Conservation (phyloP, 2,888 invertebrate species). For the Drosophila nigricruria region DNA sequence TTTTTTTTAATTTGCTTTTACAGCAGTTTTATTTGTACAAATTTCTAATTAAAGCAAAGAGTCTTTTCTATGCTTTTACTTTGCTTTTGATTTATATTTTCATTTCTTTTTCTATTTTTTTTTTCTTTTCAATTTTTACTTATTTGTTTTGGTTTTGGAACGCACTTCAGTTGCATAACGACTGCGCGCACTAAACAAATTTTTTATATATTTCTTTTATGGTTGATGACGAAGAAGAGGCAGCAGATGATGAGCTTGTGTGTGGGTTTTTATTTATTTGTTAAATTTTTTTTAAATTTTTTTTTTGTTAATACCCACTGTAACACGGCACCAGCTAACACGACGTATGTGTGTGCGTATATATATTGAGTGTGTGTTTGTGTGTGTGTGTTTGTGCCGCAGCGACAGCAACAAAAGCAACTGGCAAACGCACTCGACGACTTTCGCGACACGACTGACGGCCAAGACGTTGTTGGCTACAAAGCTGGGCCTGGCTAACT, state of each 20-base stretch:
- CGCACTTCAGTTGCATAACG: slow-evolving; percentile 77
- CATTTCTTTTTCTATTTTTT: slow-evolving; percentile 31
- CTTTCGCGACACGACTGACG: slow-evolving; percentile 86
- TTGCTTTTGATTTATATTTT: slow-evolving; percentile 22
- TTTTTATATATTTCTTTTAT: slow-evolving; percentile 14
- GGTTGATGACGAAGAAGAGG: background rate
- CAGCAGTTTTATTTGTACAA: slow-evolving; percentile 12
- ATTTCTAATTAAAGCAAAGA: slow-evolving; percentile 36
- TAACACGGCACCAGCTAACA: slow-evolving; percentile 45
- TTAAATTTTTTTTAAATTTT: slow-evolving; percentile 19
- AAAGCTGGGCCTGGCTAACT: slow-evolving; percentile 28
- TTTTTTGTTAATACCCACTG: slow-evolving; percentile 60
- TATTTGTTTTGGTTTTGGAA: slow-evolving; percentile 57
- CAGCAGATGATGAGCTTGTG: slow-evolving; percentile 39
- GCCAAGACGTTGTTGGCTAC: slow-evolving; percentile 61
- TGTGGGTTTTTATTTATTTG: slow-evolving; percentile 33
- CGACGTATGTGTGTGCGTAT: slow-evolving; percentile 21
- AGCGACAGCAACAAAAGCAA: slow-evolving; percentile 61
- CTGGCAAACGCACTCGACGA: slow-evolving; percentile 84
- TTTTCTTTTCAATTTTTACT: slow-evolving; percentile 33
- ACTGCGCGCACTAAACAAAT: slow-evolving; percentile 55
- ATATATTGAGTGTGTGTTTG: slow-evolving; percentile 15
- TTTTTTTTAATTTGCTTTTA: slow-evolving; percentile 5
- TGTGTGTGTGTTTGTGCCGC: slow-evolving; percentile 40
- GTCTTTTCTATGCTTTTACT: slow-evolving; percentile 16